Evolutionary conservation across 2,113 vertebrate species (phyloP).

Genomic region (Eurystomus gularis): DNA sequence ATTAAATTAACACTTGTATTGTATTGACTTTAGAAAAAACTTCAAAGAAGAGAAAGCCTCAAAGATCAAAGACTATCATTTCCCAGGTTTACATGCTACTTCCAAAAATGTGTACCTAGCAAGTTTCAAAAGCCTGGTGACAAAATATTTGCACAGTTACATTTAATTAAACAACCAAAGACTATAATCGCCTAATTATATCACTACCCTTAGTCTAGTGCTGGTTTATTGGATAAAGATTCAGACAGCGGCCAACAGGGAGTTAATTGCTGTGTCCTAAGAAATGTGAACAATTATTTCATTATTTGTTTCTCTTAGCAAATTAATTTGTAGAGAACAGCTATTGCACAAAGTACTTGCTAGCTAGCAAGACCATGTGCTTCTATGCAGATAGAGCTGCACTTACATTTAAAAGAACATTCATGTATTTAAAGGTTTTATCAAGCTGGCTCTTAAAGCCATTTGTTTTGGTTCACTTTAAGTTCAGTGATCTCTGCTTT

Average conservation of each 20-base stretch:
- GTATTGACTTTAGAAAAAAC: not conserved
- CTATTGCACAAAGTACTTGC: not conserved
- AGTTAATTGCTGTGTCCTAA: not conserved
- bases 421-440: conserved; percentile 17
- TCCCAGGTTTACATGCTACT: not conserved
- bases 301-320: conserved; percentile 27
- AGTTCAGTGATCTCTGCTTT: conserved; percentile 47
- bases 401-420: not conserved
- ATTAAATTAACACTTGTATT: conserved; percentile 34
- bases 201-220: not conserved
- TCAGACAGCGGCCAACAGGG: not conserved
- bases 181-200: not conserved
- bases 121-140: not conserved
- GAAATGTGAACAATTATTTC: conserved; percentile 5
- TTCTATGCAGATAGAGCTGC: not conserved
- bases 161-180: conserved; percentile 28
- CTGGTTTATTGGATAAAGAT: not conserved
- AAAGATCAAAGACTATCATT: conserved; percentile 4
- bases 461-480: conserved; percentile 44
- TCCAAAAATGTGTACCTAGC: not conserved
- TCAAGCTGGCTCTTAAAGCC: not conserved
- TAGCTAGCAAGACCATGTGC: not conserved
- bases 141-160: conserved; percentile 20
- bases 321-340: conserved; percentile 21
- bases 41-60: conserved; percentile 30